Conservation (phyloP, 2,113 vertebrate genomes). For the Eonycteris spelaea region DNA sequence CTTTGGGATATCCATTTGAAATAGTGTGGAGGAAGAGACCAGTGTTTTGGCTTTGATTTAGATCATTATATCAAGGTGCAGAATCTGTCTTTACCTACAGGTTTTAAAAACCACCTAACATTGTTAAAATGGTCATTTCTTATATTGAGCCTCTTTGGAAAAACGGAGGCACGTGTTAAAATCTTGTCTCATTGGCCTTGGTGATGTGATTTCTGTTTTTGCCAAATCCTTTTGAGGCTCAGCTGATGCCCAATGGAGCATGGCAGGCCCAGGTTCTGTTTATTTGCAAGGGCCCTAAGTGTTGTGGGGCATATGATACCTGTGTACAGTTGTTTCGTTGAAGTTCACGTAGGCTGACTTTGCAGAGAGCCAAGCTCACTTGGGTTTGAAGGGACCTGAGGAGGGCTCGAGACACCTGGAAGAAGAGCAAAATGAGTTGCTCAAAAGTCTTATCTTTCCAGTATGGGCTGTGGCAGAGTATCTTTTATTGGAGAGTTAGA, state of each 20-base stretch:
- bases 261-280: neutral
- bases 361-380: neutral
- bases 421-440: neutral
- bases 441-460: accelerated
- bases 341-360: neutral
- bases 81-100: neutral
- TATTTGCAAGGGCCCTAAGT: neutral
- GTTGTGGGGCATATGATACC: too few relatives aligned
- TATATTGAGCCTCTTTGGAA: neutral
- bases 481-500: neutral
- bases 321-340: neutral
- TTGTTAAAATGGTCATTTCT: neutral
- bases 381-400: neutral
- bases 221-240: neutral
- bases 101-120: neutral
- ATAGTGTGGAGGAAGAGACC: neutral
- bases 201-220: neutral
- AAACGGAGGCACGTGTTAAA: neutral
- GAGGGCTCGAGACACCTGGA: neutral
- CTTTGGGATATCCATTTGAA: neutral
- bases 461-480: neutral
- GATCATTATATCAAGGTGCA: neutral
- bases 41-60: neutral
- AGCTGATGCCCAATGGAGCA: neutral
- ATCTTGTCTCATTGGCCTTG: neutral